Conservation (phyloP, 2,797 vertebrate genomes). For the Telmatherina bonti region DNA sequence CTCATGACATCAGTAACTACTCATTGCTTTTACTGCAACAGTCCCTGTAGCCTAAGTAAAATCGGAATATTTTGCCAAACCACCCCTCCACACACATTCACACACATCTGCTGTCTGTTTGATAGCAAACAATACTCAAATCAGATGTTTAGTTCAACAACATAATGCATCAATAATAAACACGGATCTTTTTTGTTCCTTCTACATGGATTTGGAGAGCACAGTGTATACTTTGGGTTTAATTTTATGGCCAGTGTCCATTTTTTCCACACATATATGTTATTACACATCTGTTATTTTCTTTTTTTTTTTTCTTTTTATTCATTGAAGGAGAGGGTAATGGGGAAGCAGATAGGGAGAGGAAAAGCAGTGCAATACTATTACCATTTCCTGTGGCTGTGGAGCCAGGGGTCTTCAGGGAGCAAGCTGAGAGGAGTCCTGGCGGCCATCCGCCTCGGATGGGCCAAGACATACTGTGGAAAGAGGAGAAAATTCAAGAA, state of each 20-base stretch:
- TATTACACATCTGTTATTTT: conserved; percentile 68
- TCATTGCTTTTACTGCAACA: background rate
- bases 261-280: conserved; percentile 71
- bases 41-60: background rate
- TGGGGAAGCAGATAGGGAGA: conserved; percentile 69
- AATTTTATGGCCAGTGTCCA: conserved; percentile 49
- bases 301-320: conserved; percentile 65
- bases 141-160: conserved; percentile 10
- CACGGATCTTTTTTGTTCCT: conserved; percentile 1
- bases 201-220: conserved; percentile 29
- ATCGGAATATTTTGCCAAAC: conserved; percentile 1
- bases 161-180: conserved; percentile 21
- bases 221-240: conserved; percentile 47
- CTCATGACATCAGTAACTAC: background rate
- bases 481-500: conserved; percentile 81
- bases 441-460: conserved; percentile 76
- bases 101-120: conserved; percentile 1
- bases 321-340: conserved; percentile 66
- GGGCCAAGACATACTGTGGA: conserved; percentile 86
- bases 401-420: conserved; percentile 76
- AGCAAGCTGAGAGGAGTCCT: conserved; percentile 86
- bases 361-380: conserved; percentile 86
- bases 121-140: background rate
- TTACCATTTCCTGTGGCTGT: conserved; percentile 91
- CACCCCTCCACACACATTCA: background rate